Evolutionary conservation across 2,797 vertebrate species (phyloP), one percentile per base, ranked within the genome.

Genomic region (Silurus aristotelis): DNA sequence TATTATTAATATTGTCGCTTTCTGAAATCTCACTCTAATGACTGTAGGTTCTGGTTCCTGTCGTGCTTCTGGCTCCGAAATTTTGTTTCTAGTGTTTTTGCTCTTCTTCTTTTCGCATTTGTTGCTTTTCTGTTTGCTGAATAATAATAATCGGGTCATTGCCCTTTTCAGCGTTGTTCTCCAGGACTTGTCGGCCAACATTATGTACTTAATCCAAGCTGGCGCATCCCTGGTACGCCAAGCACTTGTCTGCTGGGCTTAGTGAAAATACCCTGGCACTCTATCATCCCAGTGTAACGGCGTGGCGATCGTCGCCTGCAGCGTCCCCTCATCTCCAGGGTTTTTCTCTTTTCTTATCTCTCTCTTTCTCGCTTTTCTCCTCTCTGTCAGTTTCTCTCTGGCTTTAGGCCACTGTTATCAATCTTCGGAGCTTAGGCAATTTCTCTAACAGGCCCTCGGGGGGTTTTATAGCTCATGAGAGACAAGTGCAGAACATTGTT

Each of bases 381-480:
- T 71, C 31, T 8, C 75, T 79, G 14, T 25, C 43, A 75, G 25
- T 93, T 92, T 92, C 90, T 92, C 92, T 93, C 90, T 91, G 73
- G 89, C 88, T 91, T 87, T 88, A 91, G 91, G 91, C 91, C 92
- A 92, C 92, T 92, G 94, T 95, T 95, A 95, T 95, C 95, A 94
- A 95, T 96, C 95, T 94, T 94, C 90, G 88, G 91, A 95, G 56
- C 31, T 78, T 61, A 61, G 31, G 75, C 56, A 43, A 94, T 95
- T 95, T 94, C 93, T 95, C 93, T 94, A 94, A 95, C 95, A 95
- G 94, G 92, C 91, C 92, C 92, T 92, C 68, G 8, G 13, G 6
- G 60, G 55, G 94, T 95, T 95, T 95, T 94, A 95, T 93, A 91
- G 92, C 94, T 94, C 95, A 92, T 90, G 91, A 89, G 94, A 95